Percentiles rank a stretch among this genome's conserved stretches.
Evolutionary conservation across 2,888 invertebrate species (phyloP).

Genomic region (Caenorhabditis sp.): DNA sequence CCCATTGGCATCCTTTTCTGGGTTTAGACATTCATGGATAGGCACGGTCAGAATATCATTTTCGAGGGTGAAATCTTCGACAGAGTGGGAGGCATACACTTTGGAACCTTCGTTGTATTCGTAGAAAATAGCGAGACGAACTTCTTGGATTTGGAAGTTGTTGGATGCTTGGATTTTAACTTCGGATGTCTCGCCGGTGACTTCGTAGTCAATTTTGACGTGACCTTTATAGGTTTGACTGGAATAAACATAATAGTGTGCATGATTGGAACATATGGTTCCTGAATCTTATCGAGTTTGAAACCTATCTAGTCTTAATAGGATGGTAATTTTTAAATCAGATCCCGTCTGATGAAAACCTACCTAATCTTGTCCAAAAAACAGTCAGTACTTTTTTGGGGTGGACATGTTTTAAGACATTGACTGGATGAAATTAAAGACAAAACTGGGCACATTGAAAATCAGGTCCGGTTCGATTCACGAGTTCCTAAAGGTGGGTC

Average conservation of each 20-base stretch:
- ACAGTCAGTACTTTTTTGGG: no score
- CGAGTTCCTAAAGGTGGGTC: no score
- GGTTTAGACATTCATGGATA: not conserved
- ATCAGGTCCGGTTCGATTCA: no score
- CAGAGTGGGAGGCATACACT: not conserved
- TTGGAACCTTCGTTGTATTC: not conserved
- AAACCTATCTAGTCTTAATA: no score
- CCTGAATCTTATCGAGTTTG: no score
- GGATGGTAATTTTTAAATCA: no score
- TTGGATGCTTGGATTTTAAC: slow-evolving; percentile 18
- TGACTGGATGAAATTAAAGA: no score
- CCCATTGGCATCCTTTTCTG: not conserved
- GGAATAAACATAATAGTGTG: not conserved
- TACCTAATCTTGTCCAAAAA: no score
- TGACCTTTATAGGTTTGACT: slow-evolving; percentile 12
- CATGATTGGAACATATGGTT: no score
- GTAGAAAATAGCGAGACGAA: not conserved
- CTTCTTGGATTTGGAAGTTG: slow-evolving; percentile 13
- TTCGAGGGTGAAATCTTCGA: not conserved
- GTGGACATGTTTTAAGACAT: no score
- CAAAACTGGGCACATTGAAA: no score
- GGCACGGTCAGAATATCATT: not conserved
- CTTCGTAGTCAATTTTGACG: slow-evolving; percentile 26
- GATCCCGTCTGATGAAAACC: no score
- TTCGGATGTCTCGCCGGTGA: slow-evolving; percentile 19